These are phyloP conservation scores for Salticus scenicus DNA, from an alignment of 2,888 invertebrate genomes.

Conservation along the genomic window DNA sequence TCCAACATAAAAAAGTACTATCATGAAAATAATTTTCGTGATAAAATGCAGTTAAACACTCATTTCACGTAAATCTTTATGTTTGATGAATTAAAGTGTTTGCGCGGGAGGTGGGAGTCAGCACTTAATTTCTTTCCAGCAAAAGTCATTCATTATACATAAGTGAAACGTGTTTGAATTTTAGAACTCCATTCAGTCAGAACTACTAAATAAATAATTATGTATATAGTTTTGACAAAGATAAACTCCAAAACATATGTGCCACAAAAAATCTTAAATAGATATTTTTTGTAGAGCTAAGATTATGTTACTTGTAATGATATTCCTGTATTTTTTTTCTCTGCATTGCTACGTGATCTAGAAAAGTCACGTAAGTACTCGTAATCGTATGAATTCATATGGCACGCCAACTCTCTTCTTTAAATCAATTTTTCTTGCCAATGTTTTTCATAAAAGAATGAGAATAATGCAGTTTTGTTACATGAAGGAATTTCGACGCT, in stretches of 20 bases:
- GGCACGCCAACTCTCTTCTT: slow-evolving; percentile 8
- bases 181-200: neutral
- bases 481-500: too few relatives aligned
- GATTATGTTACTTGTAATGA: neutral
- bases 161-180: neutral
- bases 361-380: slow-evolving; percentile 6
- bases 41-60: too few relatives aligned
- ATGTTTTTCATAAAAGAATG: too few relatives aligned
- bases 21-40: too few relatives aligned
- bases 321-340: slow-evolving; percentile 1
- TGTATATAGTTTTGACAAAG: neutral
- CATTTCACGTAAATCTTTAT: too few relatives aligned
- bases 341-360: slow-evolving; percentile 1
- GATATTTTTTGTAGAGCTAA: neutral
- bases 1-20: too few relatives aligned
- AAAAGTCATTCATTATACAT: neutral
- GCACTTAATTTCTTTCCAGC: too few relatives aligned
- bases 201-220: neutral
- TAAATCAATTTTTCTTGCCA: neutral
- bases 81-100: too few relatives aligned
- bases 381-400: neutral
- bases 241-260: neutral
- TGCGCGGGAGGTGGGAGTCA: too few relatives aligned
- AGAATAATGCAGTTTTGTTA: too few relatives aligned
- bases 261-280: neutral